Evolutionary conservation across 1,140 invertebrate genomes (phyloP).

Genomic region (Xylocopa sonorina): DNA sequence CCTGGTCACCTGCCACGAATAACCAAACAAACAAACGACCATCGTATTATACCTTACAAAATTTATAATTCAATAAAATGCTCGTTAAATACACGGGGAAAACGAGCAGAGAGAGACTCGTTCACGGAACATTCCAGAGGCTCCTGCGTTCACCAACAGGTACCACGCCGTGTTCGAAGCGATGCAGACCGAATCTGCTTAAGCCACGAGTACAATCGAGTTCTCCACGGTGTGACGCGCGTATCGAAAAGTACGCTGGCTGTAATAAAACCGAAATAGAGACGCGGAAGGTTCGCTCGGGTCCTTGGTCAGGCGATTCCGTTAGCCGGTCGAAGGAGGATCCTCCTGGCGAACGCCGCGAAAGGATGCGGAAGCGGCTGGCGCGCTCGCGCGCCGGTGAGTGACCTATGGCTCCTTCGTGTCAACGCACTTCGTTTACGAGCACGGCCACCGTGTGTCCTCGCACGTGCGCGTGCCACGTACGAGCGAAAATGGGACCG

Average conservation of each 20-base stretch:
- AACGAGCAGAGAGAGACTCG: too few relatives aligned
- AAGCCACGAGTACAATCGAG: too few relatives aligned
- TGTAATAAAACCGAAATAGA: too few relatives aligned
- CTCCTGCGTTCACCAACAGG: too few relatives aligned
- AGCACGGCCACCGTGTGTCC: slow-evolving; percentile 7
- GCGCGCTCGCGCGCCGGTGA: slow-evolving; percentile 73
- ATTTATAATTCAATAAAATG: too few relatives aligned
- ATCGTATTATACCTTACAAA: too few relatives aligned
- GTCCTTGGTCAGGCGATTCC: slow-evolving; percentile 61
- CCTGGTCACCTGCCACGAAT: too few relatives aligned
- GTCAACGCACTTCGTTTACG: slow-evolving; percentile 71
- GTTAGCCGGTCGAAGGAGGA: slow-evolving; percentile 70
- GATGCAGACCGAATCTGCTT: background rate
- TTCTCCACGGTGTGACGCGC: too few relatives aligned
- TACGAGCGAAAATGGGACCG: slow-evolving; percentile 39
- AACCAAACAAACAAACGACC: too few relatives aligned
- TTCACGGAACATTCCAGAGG: background rate
- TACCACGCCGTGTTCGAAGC: background rate
- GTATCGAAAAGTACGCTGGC: too few relatives aligned
- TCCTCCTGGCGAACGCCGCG: slow-evolving; percentile 59
- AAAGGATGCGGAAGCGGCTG: slow-evolving; percentile 53
- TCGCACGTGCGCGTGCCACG: background rate
- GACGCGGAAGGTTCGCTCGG: background rate
- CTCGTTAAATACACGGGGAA: too few relatives aligned
- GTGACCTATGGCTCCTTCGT: slow-evolving; percentile 78